A percentile compares a stretch with the other conserved stretches of the same genome.
phyloP scores from a whole-genome alignment of 2,797 vertebrate genomes.

The Phalanger gymnotis region DNA sequence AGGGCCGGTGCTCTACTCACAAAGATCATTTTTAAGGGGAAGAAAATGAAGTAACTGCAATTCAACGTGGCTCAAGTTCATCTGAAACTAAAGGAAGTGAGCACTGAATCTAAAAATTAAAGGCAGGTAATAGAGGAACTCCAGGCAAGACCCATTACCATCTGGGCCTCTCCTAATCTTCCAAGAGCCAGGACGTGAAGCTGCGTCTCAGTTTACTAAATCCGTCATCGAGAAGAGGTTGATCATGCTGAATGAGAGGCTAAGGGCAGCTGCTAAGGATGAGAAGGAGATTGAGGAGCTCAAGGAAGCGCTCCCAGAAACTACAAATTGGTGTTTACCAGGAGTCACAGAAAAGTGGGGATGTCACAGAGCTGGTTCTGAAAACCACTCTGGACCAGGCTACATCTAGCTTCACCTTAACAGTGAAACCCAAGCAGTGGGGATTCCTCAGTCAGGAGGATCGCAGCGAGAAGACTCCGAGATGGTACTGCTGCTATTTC shows the following conservation, averaged over 20 bases:
- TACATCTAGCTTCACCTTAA: conserved; percentile 70
- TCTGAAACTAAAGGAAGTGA: conserved; percentile 97
- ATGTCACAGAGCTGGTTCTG: conserved; percentile 90
- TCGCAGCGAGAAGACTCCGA: conserved; percentile 85
- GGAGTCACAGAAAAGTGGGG: conserved; percentile 92
- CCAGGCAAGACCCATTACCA: conserved; percentile 96
- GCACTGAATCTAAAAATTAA: conserved; percentile 96
- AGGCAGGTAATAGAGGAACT: conserved; percentile 94
- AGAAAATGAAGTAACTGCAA: conserved; percentile 93
- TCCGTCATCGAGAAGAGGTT: conserved; percentile 94
- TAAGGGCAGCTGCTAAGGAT: conserved; percentile 87
- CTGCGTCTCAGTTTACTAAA: conserved; percentile 89
- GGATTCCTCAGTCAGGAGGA: conserved; percentile 67
- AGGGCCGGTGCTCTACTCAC: too few species aligned
- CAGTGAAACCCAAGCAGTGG: not conserved
- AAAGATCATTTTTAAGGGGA: conserved; percentile 97
- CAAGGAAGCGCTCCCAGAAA: conserved; percentile 94
- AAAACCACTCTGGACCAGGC: conserved; percentile 92
- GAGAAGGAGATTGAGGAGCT: conserved; percentile 93
- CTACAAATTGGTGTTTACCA: conserved; percentile 94
- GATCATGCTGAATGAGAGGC: conserved; percentile 90
- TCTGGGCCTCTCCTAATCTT: conserved; percentile 91
- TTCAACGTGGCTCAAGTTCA: conserved; percentile 95
- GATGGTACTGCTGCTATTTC: conserved; percentile 84
- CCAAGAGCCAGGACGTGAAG: conserved; percentile 88